These are phyloP conservation scores for Bolinopsis microptera DNA, from an alignment of 37 sponge, comb jelly and placozoan genomes.

Conservation along the genomic window DNA sequence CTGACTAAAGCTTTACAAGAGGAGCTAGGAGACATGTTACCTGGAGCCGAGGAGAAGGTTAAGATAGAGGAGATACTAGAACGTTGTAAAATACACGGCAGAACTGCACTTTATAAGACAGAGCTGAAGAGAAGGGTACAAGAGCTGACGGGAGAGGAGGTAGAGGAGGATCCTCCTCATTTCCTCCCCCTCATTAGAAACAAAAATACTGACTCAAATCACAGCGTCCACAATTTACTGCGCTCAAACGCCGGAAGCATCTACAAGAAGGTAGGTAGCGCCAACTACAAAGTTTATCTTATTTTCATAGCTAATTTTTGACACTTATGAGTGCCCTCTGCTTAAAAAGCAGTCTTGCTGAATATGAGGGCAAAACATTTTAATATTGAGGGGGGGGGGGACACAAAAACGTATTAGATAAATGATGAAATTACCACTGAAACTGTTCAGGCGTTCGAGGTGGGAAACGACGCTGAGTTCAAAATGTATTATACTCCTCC, in stretches of 20 bases:
- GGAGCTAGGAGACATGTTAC: not conserved
- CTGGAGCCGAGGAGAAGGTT: not conserved
- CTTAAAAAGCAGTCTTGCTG: no score
- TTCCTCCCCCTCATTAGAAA: not conserved
- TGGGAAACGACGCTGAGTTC: not conserved
- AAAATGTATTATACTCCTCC: conserved; percentile 53
- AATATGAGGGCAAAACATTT: no score
- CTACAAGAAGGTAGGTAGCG: conserved; percentile 27
- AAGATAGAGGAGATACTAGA: not conserved
- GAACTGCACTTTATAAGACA: not conserved
- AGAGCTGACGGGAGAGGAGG: not conserved
- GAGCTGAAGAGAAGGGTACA: conserved; percentile 24
- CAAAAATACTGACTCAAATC: not conserved
- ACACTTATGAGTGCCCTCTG: no score
- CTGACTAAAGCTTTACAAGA: not conserved
- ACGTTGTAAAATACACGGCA: not conserved
- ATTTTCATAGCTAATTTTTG: no score
- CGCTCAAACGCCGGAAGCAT: not conserved
- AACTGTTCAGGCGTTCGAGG: conserved; percentile 42
- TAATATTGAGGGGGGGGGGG: no score
- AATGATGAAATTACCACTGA: no score
- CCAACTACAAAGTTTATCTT: no score
- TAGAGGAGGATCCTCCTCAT: not conserved
- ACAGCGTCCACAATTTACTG: not conserved
- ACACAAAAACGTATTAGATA: no score